Conservation (phyloP, 2,113 vertebrate species). For the Bubo scandiacus region DNA sequence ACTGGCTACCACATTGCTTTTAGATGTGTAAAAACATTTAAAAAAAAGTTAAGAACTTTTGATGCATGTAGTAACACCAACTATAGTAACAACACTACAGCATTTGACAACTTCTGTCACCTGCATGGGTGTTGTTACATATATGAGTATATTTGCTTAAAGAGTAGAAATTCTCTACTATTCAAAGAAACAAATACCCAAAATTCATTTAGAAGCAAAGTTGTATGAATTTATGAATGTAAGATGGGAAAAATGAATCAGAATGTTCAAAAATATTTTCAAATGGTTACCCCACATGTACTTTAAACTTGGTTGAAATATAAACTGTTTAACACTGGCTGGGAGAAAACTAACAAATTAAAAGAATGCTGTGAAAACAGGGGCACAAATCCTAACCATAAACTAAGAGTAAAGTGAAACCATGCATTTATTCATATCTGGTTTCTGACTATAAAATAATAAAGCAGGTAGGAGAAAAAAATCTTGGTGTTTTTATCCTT, state of each 20-base stretch:
- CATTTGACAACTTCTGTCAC: not conserved
- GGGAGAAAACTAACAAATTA: not conserved
- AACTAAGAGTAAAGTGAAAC: slow-evolving; percentile 12
- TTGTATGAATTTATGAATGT: not conserved
- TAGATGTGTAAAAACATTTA: not conserved
- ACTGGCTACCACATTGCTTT: not conserved
- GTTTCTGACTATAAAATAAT: slow-evolving; percentile 12
- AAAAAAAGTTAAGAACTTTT: not conserved
- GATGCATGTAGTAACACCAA: not conserved
- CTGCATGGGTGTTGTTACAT: not conserved
- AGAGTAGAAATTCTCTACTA: not conserved
- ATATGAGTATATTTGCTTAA: not conserved
- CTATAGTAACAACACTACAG: not conserved
- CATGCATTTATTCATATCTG: not conserved
- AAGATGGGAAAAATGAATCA: not conserved
- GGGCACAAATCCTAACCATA: not conserved
- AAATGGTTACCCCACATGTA: not conserved
- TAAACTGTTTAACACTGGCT: not conserved
- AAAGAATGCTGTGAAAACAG: slow-evolving; percentile 20
- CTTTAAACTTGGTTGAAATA: not conserved
- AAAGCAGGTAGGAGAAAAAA: not conserved
- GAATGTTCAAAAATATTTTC: not conserved
- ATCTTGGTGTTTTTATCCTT: not conserved
- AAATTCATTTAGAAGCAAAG: not conserved
- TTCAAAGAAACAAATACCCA: not conserved